Evolutionary conservation across 2,113 vertebrate genomes (phyloP).

Genomic region (Gobius niger): DNA sequence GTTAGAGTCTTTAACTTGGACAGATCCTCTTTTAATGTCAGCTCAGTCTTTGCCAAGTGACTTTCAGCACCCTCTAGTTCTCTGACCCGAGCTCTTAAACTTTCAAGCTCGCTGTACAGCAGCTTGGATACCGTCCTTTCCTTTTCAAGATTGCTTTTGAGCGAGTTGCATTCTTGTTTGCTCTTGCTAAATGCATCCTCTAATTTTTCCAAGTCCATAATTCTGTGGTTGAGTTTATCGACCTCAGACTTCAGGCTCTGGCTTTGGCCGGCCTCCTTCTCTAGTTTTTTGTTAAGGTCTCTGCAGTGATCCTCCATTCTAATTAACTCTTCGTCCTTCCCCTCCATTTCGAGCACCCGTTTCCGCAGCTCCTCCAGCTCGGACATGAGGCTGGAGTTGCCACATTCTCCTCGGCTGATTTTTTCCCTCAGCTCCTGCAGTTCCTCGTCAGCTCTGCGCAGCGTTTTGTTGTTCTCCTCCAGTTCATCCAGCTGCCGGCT

Average conservation of each 20-base stretch:
- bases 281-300: slow-evolving; percentile 91
- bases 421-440: slow-evolving; percentile 92
- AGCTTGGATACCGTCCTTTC: slow-evolving; percentile 89
- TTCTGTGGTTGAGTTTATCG: slow-evolving; percentile 91
- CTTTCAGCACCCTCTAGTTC: slow-evolving; percentile 88
- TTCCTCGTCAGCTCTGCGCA: slow-evolving; percentile 91
- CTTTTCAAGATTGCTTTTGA: slow-evolving; percentile 91
- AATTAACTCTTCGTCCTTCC: slow-evolving; percentile 94
- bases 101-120: slow-evolving; percentile 86
- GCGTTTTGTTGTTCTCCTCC: slow-evolving; percentile 92
- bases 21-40: slow-evolving; percentile 90
- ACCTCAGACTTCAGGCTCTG: slow-evolving; percentile 87
- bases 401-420: slow-evolving; percentile 87
- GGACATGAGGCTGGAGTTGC: slow-evolving; percentile 83
- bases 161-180: slow-evolving; percentile 89
- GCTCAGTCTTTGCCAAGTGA: slow-evolving; percentile 89
- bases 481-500: slow-evolving; percentile 91
- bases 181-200: slow-evolving; percentile 93
- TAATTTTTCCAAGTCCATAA: slow-evolving; percentile 91
- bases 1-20: slow-evolving; percentile 96
- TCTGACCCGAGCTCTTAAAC: slow-evolving; percentile 85
- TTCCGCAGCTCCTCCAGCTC: slow-evolving; percentile 93
- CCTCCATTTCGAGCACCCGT: slow-evolving; percentile 94
- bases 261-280: slow-evolving; percentile 88
- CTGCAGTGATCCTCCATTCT: slow-evolving; percentile 94